phyloP scores from a whole-genome alignment of 1,140 invertebrate species.

The Neuroterus valhalla region DNA sequence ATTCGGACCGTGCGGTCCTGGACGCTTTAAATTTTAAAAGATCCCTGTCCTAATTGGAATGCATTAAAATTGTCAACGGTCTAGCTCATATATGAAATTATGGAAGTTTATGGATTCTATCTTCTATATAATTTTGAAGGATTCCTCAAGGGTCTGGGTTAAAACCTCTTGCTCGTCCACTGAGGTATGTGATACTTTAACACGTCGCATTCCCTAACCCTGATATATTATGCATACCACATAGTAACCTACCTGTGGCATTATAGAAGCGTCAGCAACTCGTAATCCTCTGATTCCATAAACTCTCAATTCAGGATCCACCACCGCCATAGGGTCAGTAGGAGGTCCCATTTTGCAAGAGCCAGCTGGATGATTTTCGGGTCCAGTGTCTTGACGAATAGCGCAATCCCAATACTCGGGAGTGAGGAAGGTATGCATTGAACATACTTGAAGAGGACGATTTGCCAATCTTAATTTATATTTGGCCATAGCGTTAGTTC shows the following conservation, averaged over 20 bases:
- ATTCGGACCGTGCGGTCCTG: no score
- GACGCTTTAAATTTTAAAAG: no score
- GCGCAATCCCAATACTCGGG: conserved; percentile 88
- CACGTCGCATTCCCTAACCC: no score
- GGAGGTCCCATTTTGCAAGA: conserved; percentile 87
- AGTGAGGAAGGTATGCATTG: conserved; percentile 79
- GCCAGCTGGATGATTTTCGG: conserved; percentile 90
- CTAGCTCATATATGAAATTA: no score
- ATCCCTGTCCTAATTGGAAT: no score
- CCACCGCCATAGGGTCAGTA: conserved; percentile 81
- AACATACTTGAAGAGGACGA: conserved; percentile 72
- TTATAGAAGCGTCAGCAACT: conserved; percentile 78
- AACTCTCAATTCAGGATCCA: conserved; percentile 80
- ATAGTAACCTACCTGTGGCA: conserved; percentile 70
- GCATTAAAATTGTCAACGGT: no score
- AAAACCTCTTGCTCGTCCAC: no score
- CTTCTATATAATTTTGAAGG: no score
- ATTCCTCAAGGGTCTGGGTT: no score
- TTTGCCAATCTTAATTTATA: conserved; percentile 73
- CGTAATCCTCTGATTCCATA: conserved; percentile 72
- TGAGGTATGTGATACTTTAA: no score
- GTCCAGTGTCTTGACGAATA: conserved; percentile 82
- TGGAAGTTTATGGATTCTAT: no score
- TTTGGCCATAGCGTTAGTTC: conserved; percentile 70
- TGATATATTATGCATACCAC: background rate